Base-by-base conservation (phyloP, 1,140 invertebrate species). In the Luehdorfia chinensis region DNA sequence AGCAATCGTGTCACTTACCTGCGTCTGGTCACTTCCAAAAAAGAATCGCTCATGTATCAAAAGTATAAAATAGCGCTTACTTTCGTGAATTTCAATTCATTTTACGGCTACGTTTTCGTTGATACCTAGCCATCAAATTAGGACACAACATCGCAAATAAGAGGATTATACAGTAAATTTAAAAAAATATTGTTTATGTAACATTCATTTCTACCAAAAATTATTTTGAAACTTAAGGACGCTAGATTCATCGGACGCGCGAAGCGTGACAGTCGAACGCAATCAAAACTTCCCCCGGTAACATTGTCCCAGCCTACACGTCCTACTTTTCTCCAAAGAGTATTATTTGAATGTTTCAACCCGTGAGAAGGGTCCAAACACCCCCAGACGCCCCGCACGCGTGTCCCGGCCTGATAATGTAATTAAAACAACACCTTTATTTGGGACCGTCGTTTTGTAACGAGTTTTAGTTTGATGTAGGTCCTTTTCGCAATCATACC, bases 401-500 rank as follows among this genome's bases (percentile, higher is more conserved):
- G 78, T 85, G 81, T 79, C 75, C 69, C 55, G 36, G 47, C 53
- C 65, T 74, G 81, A 85, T 85, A 85, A 85, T 85, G 79, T 85
- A 85, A 85, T 85, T 85, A 85, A 85, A 84, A 84, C 75, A 84
- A 84, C 81, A 85, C 81, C 79, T 85, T 83, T 76, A 79, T 81
- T 73, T 57, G 21, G 44, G 59, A 51, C 56, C 66, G 66, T 70
- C 69, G 69, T 77, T 75, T 75, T 72, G 66, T 49, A 65, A 63
- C 51, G 49, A 75, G 65, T 75, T 72, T 65, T 12, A 43, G 25
- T 43, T 30, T 43, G 39, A 43, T 27, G 11, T 37, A 21, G 34
- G 34, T 37, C 34, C 34, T 37, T 37, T 21, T n/a, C 32, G 14
- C 14, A 32, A 15, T 33, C 15, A 33, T 33, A 32, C 31, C 15